phyloP scores from a whole-genome alignment of 2,797 vertebrate species.

The Dromococcyx pavoninus region DNA sequence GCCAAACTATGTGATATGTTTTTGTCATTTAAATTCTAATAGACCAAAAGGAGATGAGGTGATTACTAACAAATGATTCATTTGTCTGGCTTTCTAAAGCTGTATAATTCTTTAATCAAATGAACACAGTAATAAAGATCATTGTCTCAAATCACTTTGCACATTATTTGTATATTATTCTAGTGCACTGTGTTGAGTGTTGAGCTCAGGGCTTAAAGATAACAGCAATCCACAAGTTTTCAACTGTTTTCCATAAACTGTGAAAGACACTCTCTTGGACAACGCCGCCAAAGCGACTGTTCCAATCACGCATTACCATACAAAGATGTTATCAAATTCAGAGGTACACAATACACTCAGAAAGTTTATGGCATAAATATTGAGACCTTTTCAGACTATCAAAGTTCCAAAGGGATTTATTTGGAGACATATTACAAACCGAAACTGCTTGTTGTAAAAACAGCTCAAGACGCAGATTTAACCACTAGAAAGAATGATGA shows the following conservation, averaged over 20 bases:
- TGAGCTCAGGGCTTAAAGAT: not conserved
- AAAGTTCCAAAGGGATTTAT: conserved; percentile 59
- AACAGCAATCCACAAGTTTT: not conserved
- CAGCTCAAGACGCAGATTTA: not conserved
- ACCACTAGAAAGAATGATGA: conserved; percentile 7
- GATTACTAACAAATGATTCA: not conserved
- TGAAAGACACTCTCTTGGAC: not conserved
- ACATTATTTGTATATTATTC: not conserved
- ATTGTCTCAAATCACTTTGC: not conserved
- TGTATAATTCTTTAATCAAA: not conserved
- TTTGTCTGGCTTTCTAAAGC: not conserved
- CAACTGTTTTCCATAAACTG: not conserved
- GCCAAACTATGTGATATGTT: not conserved
- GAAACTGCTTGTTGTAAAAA: conserved; percentile 20
- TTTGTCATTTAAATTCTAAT: not conserved
- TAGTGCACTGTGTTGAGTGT: not conserved
- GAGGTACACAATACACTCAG: not conserved
- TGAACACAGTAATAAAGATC: not conserved
- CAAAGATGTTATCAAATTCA: not conserved
- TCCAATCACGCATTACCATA: conserved; percentile 6
- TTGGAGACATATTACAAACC: conserved; percentile 19
- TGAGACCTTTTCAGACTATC: conserved; percentile 46
- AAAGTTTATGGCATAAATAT: conserved; percentile 47
- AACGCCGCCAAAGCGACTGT: not conserved
- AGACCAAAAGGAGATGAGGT: not conserved